These are phyloP conservation scores for Ditylenchus dipsaci DNA, from an alignment of 1,140 invertebrate species.

Conservation along the genomic window DNA sequence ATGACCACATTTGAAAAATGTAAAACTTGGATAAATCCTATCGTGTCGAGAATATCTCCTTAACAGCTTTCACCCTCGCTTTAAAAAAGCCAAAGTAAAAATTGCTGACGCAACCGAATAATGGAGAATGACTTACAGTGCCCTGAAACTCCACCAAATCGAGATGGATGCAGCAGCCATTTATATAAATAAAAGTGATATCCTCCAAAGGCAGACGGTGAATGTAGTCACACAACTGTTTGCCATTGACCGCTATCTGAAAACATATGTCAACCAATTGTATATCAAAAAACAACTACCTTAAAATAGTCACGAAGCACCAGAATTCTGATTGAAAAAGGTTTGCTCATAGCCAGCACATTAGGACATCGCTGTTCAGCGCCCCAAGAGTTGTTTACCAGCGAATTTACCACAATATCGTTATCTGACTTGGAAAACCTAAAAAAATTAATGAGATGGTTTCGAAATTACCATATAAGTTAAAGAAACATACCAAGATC, in stretches of 20 bases:
- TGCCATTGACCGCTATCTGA: slow-evolving; percentile 39
- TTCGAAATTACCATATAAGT: neutral
- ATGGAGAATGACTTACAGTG: slow-evolving; percentile 8
- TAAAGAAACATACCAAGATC: slow-evolving; percentile 9
- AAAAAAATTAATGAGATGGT: neutral
- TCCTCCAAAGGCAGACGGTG: slow-evolving; percentile 36
- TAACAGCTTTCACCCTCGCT: too few species aligned
- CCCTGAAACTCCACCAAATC: slow-evolving; percentile 43
- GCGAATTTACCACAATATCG: slow-evolving; percentile 41
- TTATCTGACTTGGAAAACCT: slow-evolving; percentile 37
- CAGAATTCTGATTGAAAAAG: slow-evolving; percentile 40
- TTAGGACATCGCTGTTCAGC: slow-evolving; percentile 32
- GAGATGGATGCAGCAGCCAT: slow-evolving; percentile 25
- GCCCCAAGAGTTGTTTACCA: slow-evolving; percentile 47
- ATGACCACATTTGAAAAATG: too few species aligned
- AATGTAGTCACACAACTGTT: slow-evolving; percentile 36
- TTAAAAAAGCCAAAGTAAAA: too few species aligned
- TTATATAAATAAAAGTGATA: slow-evolving; percentile 32
- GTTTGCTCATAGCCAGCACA: slow-evolving; percentile 11
- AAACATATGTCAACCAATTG: neutral
- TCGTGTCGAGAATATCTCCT: too few species aligned
- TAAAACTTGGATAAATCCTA: too few species aligned
- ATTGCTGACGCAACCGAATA: too few species aligned
- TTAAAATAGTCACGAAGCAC: slow-evolving; percentile 40
- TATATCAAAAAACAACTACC: slow-evolving; percentile 9